These are phyloP conservation scores for Leptopterna dolabrata DNA, from an alignment of 2,888 invertebrate genomes.

Conservation along the genomic window DNA sequence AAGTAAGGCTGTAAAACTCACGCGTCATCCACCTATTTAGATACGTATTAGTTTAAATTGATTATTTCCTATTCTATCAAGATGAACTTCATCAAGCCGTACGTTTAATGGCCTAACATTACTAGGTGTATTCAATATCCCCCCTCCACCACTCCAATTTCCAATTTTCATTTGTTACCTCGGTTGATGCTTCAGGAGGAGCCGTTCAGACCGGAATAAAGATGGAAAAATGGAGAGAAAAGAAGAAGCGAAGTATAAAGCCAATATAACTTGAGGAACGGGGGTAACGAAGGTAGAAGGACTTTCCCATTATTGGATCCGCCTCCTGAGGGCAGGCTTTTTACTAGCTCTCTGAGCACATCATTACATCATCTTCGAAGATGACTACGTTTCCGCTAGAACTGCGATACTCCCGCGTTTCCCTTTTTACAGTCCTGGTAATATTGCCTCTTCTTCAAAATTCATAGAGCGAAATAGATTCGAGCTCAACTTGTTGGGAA, in stretches of 20 bases:
- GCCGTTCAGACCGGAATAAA: no score
- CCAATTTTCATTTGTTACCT: no score
- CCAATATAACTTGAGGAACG: not conserved
- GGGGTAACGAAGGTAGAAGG: not conserved
- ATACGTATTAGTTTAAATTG: no score
- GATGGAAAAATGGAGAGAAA: not conserved
- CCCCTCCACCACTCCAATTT: no score
- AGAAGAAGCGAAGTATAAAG: not conserved
- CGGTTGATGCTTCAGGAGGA: no score
- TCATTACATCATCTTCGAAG: not conserved
- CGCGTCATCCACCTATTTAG: no score
- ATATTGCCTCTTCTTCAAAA: not conserved
- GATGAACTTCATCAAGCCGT: no score
- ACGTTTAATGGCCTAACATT: no score
- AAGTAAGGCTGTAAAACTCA: no score
- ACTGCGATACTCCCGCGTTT: not conserved
- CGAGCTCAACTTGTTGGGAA: not conserved
- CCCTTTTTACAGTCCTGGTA: not conserved
- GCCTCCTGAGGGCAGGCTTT: not conserved
- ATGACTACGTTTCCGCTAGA: not conserved
- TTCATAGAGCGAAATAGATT: not conserved
- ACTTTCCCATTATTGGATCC: slow-evolving; percentile 3
- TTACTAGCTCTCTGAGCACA: not conserved
- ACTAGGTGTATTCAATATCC: no score
- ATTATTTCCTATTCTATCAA: no score